phyloP scores from a whole-genome alignment of 2,888 invertebrate species.

The Ophion ellenae region DNA sequence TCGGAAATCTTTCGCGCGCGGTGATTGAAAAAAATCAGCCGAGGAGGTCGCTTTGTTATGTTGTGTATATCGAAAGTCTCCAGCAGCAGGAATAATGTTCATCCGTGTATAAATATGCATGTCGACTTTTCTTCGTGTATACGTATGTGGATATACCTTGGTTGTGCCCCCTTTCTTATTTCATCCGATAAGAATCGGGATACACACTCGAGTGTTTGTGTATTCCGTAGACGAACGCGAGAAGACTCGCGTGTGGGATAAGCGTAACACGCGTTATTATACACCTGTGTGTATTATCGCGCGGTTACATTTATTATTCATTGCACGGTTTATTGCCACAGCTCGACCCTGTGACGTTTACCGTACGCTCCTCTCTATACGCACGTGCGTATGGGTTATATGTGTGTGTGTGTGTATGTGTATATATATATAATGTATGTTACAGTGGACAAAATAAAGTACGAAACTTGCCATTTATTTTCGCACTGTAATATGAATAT shows the following conservation, averaged over 20 bases:
- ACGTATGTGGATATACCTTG: background rate
- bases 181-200: constrained; percentile 14
- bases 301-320: constrained; percentile 42
- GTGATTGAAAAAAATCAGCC: too few species aligned
- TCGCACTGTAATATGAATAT: too few species aligned
- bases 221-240: constrained; percentile 62
- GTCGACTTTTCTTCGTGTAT: too few species aligned
- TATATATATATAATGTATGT: background rate
- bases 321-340: constrained; percentile 43
- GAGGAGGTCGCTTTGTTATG: too few species aligned
- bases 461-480: too few species aligned
- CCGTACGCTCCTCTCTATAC: background rate
- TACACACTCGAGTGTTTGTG: constrained; percentile 47
- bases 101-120: too few species aligned
- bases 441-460: too few species aligned
- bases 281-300: constrained; percentile 25
- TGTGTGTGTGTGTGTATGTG: too few species aligned
- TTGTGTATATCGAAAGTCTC: too few species aligned
- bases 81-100: too few species aligned
- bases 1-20: too few species aligned
- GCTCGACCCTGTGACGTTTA: constrained; percentile 53
- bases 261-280: constrained; percentile 21
- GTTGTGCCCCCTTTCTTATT: constrained; percentile 10
- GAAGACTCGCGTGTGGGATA: constrained; percentile 17
- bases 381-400: too few species aligned